These are phyloP conservation scores for Lepidostoma basale DNA, from an alignment of 1,140 invertebrate genomes.

Conservation along the genomic window DNA sequence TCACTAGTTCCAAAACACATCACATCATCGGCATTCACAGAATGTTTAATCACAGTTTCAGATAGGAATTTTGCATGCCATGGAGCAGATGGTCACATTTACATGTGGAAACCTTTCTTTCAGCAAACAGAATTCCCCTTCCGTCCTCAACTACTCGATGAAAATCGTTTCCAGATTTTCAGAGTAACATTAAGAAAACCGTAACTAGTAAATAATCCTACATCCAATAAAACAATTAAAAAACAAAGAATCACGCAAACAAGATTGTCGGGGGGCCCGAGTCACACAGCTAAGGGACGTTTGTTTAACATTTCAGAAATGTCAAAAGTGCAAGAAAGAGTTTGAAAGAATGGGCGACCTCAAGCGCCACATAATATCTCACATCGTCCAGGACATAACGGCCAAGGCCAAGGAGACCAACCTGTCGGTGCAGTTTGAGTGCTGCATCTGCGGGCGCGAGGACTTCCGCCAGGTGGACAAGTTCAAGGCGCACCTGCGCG, in stretches of 20 bases:
- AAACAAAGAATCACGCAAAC: too few species aligned
- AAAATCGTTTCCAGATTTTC: not conserved
- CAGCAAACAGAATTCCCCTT: not conserved
- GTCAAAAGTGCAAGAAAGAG: constrained; percentile 54
- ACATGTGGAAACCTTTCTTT: not conserved
- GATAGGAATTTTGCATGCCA: too few species aligned
- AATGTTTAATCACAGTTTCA: too few species aligned
- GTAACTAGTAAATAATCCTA: too few species aligned
- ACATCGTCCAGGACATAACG: constrained; percentile 50
- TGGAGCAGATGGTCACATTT: too few species aligned
- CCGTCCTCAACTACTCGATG: not conserved
- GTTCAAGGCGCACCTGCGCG: constrained; percentile 56
- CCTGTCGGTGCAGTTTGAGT: constrained; percentile 48
- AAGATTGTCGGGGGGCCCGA: too few species aligned
- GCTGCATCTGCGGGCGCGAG: constrained; percentile 53
- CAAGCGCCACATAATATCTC: constrained; percentile 59
- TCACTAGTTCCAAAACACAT: too few species aligned
- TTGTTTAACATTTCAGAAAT: constrained; percentile 49
- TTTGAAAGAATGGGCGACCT: constrained; percentile 57
- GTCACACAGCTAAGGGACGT: constrained; percentile 23
- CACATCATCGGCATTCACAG: too few species aligned
- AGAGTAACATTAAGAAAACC: too few species aligned
- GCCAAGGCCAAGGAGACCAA: constrained; percentile 47
- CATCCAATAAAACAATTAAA: too few species aligned
- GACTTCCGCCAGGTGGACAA: constrained; percentile 53